phyloP scores from a whole-genome alignment of 2,113 vertebrate species.

The Xiphophorus maculatus region DNA sequence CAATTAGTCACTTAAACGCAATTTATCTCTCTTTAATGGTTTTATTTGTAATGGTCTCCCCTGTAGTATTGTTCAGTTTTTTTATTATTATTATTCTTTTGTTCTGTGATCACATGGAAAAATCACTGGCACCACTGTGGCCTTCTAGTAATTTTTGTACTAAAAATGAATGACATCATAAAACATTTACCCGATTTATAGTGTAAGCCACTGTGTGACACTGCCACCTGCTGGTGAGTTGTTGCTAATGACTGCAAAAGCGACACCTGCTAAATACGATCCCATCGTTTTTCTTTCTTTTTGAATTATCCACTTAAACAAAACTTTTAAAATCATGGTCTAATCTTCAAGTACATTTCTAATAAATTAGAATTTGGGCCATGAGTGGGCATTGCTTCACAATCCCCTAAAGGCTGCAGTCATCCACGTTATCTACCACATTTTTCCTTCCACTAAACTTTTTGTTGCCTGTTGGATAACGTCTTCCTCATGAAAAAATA shows the following conservation, averaged over 20 bases:
- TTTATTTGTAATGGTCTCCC: too few relatives aligned
- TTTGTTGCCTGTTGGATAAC: not conserved
- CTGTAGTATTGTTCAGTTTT: too few relatives aligned
- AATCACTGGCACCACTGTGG: too few relatives aligned
- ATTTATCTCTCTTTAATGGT: not conserved
- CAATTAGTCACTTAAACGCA: conserved; percentile 8
- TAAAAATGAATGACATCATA: too few relatives aligned
- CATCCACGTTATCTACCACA: not conserved
- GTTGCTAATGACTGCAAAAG: not conserved
- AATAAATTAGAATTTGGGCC: not conserved
- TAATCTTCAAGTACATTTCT: not conserved
- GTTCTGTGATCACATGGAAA: too few relatives aligned
- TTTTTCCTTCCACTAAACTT: not conserved
- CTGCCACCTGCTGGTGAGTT: conserved; percentile 26
- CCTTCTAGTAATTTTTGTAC: too few relatives aligned
- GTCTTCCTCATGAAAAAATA: too few relatives aligned
- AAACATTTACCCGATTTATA: not conserved
- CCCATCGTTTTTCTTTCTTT: not conserved
- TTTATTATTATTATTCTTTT: too few relatives aligned
- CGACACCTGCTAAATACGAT: not conserved
- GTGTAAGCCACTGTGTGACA: not conserved
- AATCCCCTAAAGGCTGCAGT: not conserved
- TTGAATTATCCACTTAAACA: not conserved
- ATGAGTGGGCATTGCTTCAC: not conserved
- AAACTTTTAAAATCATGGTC: not conserved